Percentiles rank a stretch among this genome's conserved stretches.
Evolutionary conservation across 2,113 vertebrate genomes (phyloP).

Genomic region (Corydoras maculifer): DNA sequence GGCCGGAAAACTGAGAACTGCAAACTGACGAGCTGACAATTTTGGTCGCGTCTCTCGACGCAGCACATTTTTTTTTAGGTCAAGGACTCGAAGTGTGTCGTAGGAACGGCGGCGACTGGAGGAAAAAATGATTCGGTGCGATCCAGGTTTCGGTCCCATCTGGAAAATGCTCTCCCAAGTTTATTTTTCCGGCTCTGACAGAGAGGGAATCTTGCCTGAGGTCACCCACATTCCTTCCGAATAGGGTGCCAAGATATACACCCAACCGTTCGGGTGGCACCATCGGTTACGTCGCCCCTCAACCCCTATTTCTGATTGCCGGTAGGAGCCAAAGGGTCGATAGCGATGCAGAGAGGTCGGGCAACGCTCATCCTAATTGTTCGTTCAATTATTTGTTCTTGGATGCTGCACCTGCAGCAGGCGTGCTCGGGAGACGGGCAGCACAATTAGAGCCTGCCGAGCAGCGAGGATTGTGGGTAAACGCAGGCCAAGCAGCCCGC

Average conservation of each 20-base stretch:
- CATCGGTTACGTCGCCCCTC: neutral
- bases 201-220: conserved; percentile 55
- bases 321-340: conserved; percentile 41
- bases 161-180: neutral
- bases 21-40: too few relatives aligned
- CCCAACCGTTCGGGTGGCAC: conserved; percentile 12
- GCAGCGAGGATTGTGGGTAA: conserved; percentile 49
- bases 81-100: neutral
- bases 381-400: conserved; percentile 68
- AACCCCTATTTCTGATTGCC: conserved; percentile 41
- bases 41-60: too few relatives aligned
- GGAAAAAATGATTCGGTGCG: neutral
- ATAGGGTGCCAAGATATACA: conserved; percentile 57
- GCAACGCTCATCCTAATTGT: conserved; percentile 59
- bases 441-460: conserved; percentile 56
- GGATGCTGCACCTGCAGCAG: conserved; percentile 59
- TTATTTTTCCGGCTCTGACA: conserved; percentile 43
- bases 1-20: too few relatives aligned
- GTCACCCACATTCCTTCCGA: conserved; percentile 62
- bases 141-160: neutral
- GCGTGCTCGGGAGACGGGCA: conserved; percentile 51
- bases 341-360: conserved; percentile 29
- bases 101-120: neutral
- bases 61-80: too few relatives aligned
- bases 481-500: conserved; percentile 43